Conservation (phyloP, 2,888 invertebrate species). For the Epinotia bilunana region DNA sequence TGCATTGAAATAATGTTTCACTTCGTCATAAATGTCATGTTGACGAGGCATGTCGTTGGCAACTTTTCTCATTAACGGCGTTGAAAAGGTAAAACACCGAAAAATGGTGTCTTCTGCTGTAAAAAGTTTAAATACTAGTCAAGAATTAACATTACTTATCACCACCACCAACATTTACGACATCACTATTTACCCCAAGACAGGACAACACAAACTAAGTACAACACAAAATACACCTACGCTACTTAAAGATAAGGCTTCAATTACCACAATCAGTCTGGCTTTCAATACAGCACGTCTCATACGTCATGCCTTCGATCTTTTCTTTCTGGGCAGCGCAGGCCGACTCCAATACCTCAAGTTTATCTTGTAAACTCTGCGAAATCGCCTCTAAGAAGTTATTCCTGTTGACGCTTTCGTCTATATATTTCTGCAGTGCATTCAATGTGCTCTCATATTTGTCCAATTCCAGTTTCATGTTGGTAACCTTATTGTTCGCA, state of each 20-base stretch:
- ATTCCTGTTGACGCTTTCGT: constrained; percentile 64
- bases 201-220: constrained; percentile 41
- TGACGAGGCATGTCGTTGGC: too few species aligned
- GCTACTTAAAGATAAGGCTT: constrained; percentile 45
- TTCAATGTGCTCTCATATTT: constrained; percentile 66
- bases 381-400: constrained; percentile 57
- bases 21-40: too few species aligned
- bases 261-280: constrained; percentile 65
- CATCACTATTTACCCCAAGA: constrained; percentile 23
- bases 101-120: too few species aligned
- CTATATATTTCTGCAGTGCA: constrained; percentile 59
- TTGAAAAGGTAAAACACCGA: too few species aligned
- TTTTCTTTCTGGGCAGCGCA: constrained; percentile 59
- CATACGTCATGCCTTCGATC: constrained; percentile 56
- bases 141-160: not conserved
- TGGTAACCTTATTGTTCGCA: constrained; percentile 54
- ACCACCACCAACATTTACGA: constrained; percentile 46
- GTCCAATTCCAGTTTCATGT: constrained; percentile 62
- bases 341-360: constrained; percentile 59
- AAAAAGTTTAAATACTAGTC: not conserved
- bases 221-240: constrained; percentile 49
- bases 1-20: too few species aligned
- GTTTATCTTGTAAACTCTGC: constrained; percentile 59
- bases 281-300: constrained; percentile 55
- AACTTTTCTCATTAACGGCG: too few species aligned